A percentile compares a stretch with the other conserved stretches of the same genome.
Conservation (phyloP, 2,797 vertebrate species). For the Scolopax rusticola region DNA sequence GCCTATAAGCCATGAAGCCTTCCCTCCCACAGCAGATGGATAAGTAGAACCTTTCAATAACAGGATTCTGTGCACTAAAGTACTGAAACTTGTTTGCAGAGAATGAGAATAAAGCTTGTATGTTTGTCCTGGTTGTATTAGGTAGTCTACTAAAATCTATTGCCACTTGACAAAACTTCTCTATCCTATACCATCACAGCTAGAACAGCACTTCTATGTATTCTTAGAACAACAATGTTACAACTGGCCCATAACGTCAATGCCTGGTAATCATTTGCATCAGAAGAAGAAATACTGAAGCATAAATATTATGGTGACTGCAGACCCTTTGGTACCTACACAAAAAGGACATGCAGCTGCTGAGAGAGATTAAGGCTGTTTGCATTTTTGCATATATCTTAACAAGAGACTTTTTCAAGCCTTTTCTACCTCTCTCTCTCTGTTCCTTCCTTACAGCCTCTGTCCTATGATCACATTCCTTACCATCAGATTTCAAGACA, state of each 20-base stretch:
- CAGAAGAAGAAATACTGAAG: neutral
- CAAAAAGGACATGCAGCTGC: neutral
- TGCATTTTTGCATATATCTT: neutral
- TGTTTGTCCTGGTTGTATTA: neutral
- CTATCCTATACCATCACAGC: neutral
- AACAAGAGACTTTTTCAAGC: neutral
- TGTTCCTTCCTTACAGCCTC: neutral
- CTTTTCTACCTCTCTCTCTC: neutral
- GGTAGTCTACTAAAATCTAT: neutral
- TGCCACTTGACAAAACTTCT: neutral
- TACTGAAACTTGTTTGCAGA: neutral
- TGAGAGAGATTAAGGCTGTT: neutral
- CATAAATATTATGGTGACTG: neutral
- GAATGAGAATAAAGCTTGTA: neutral
- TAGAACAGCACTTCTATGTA: neutral
- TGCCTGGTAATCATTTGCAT: neutral
- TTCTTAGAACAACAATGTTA: neutral
- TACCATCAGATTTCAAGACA: neutral
- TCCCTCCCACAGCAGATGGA: neutral
- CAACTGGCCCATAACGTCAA: neutral
- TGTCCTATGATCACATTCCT: neutral
- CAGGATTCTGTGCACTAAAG: neutral
- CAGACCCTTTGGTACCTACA: neutral
- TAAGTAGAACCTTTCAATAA: neutral
- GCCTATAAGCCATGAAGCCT: neutral